Base-by-base conservation (phyloP, 30 jellyfish, hydroid and myxozoan species). In the Aurelia sp. region DNA sequence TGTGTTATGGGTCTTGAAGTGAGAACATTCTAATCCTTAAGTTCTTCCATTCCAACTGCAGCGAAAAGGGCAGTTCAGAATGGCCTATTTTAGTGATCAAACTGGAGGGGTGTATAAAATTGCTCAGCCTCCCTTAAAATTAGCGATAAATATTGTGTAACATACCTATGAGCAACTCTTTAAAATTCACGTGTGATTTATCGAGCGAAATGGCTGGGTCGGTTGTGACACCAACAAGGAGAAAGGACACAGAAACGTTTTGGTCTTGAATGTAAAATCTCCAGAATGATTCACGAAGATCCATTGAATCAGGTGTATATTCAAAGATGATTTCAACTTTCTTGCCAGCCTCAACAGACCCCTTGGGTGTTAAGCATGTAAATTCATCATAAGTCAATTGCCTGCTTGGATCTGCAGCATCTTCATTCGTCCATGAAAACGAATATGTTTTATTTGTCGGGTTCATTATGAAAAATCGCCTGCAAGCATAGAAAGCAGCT, bases 131-230 rank as follows among this genome's bases (percentile, higher is more conserved):
- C 16, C 16, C 55, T 44, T 44, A 44, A 44, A 8, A 44, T 9
- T 44, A 7, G 55, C 55, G 55, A 44, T 44, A 44, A 44, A 44
- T 44, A 44, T 44, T 6, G 21, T 23, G 57, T 13, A 41, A 73
- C 91, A 6, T 80, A 93, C 98, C 98, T 11, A 84, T 63, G 68
- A 93, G 88, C 22, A 93, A 75, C 59, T 87, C 97, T 72, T 84
- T 82, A 70, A 93, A 93, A 63, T 84, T 87, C 76, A 93, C 51
- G 77, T 93, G 97, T 7, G 98, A 93, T 55, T 95, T 63, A 50
- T 93, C 98, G 57, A 93, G 79, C 40, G 98, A 87, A 20, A 93
- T 55, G 12, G 92, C 87, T 4, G 98, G 98, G 27, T 93, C 98
- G 18, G 89, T 73, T 4, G 96, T 93, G 69, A 60, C 52, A 12